Base-by-base conservation (phyloP, 1,140 invertebrate species). In the Trachelipus rathkii region DNA sequence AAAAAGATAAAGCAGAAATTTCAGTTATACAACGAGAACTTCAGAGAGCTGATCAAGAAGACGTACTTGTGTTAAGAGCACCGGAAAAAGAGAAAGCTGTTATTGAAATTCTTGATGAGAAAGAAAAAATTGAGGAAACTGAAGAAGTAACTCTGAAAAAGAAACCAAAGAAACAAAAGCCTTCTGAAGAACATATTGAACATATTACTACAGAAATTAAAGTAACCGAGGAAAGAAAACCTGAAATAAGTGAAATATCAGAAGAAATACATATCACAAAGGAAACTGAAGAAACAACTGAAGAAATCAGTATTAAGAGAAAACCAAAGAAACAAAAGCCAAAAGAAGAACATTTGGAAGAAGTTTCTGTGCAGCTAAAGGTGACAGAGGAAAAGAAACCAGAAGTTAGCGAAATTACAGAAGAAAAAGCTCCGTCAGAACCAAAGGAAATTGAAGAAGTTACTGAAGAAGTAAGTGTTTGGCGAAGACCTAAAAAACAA, bases 101-200 rank as follows among this genome's bases (percentile, higher is more conserved):
- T 8, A 46, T 33, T 13, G 73, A 75, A 67, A 44, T 67, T 43
- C 50, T 66, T 19, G 50, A 15, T 44, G 73, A 60, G 19, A 60
- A 60, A 19, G 50, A 60, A 60, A 60, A 60, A 60, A 60, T 19
- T 4, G 50, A 75, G 67, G 23, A 33, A 33, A 6, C 6, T 33
- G 33, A 33, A 43, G 73, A 33, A 33, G 76, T 77, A 72, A 71
- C 72, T 50, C 67, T 77, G 13, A 81, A 84, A 75, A 83, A 83
- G 72, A 83, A 84, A 84, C 9, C 84, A 85, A 72, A 86, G 79
- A 84, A 0, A 60, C 11, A 60, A 85, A 83, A 45, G 82, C 83
- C 84, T 78, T 81, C 81, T 76, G 73, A 79, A 70, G 81, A 83
- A 60, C 77, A 81, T 21, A 84, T 85, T 0, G 81, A 85, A 76